Evolutionary conservation across 2,113 vertebrate species (phyloP).

Genomic region (Melanerpes aurifrons): DNA sequence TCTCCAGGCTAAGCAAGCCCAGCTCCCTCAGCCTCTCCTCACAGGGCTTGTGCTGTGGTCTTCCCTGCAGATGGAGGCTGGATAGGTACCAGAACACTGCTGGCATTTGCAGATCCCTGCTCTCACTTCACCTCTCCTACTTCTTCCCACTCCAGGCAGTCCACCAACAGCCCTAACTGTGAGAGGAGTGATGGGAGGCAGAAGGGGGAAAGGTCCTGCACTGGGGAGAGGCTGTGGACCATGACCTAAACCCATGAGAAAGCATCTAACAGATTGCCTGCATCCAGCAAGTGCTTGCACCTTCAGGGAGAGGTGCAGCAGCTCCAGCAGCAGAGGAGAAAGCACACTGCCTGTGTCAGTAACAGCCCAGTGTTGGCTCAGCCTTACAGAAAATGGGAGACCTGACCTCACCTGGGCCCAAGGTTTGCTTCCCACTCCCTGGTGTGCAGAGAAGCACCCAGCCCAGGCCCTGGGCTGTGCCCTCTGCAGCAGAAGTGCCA

Average conservation of each 20-base stretch:
- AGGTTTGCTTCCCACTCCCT: not conserved
- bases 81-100: not conserved
- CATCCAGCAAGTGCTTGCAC: too few relatives aligned
- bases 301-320: not conserved
- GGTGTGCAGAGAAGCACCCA: fast-evolving
- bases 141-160: not conserved
- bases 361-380: not conserved
- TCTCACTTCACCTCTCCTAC: not conserved
- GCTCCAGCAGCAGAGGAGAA: not conserved
- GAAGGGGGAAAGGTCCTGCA: not conserved
- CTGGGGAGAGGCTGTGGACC: not conserved
- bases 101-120: not conserved
- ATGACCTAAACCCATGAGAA: not conserved
- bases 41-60: not conserved
- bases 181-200: not conserved
- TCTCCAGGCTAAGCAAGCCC: too few relatives aligned
- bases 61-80: not conserved
- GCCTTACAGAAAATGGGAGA: not conserved
- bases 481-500: not conserved
- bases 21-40: too few relatives aligned
- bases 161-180: not conserved
- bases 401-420: not conserved
- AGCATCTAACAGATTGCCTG: not conserved
- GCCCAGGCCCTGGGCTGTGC: fast-evolving
- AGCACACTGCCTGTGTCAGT: fast-evolving